phyloP scores from a whole-genome alignment of 2,113 vertebrate genomes.

The Sula dactylatra region DNA sequence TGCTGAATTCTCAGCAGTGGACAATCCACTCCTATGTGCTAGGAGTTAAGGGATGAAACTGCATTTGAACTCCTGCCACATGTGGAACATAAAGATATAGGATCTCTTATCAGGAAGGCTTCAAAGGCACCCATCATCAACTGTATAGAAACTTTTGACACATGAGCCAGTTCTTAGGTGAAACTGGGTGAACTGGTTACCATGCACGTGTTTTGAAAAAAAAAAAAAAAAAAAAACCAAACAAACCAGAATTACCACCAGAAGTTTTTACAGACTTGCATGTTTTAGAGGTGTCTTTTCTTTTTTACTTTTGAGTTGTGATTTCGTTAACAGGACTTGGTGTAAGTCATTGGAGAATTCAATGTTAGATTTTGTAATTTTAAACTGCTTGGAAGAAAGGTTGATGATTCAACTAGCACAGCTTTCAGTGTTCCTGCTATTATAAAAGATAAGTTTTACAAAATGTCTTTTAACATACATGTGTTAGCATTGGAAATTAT shows the following conservation, averaged over 20 bases:
- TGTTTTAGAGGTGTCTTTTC: background rate
- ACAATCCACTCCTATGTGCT: accelerated
- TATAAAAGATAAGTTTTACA: background rate
- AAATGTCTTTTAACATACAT: background rate
- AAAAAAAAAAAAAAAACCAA: too few species aligned
- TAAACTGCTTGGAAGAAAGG: background rate
- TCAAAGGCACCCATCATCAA: background rate
- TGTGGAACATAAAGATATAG: background rate
- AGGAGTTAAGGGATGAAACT: background rate
- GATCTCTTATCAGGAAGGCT: background rate
- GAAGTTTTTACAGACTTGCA: background rate
- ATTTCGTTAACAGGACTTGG: background rate
- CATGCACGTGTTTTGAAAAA: background rate
- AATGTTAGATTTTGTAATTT: background rate
- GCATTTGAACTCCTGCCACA: background rate
- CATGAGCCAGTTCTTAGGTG: background rate
- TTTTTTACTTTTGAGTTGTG: background rate
- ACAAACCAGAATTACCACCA: background rate
- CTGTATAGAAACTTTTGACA: background rate
- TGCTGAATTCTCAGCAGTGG: background rate
- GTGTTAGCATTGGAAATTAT: background rate
- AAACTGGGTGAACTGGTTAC: background rate
- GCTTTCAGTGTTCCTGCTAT: background rate
- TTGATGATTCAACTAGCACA: background rate
- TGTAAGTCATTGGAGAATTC: background rate